These are phyloP conservation scores for Halcyon senegalensis DNA, from an alignment of 2,113 vertebrate genomes.

Conservation along the genomic window DNA sequence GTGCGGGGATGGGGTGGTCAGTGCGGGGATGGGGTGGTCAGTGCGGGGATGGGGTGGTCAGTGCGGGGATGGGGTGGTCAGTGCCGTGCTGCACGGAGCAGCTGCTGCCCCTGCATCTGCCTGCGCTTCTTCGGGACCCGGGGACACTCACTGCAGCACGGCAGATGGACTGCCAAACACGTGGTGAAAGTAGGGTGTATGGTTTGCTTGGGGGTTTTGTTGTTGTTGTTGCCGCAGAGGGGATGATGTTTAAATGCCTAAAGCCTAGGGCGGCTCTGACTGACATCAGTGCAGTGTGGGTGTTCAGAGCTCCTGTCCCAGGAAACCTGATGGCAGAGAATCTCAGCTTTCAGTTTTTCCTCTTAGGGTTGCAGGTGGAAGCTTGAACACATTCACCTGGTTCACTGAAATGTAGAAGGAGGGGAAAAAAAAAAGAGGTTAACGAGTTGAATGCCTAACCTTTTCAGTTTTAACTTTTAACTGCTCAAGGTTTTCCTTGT, in stretches of 20 bases:
- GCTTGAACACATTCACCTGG: neutral
- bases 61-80: too few species aligned
- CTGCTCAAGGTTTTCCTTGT: neutral
- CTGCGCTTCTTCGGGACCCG: neutral
- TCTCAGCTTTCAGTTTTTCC: conserved; percentile 5
- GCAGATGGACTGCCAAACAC: neutral
- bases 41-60: too few species aligned
- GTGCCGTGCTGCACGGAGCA: neutral
- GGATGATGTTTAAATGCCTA: conserved; percentile 13
- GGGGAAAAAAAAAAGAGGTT: neutral
- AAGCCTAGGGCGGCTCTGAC: neutral
- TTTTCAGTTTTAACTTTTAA: neutral
- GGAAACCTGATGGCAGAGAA: neutral
- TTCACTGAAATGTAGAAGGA: neutral
- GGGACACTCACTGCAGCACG: neutral
- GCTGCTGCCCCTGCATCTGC: neutral
- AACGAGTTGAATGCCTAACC: neutral
- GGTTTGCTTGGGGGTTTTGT: neutral
- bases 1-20: too few species aligned
- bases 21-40: too few species aligned
- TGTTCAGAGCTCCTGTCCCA: neutral
- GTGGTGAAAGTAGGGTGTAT: neutral
- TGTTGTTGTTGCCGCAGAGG: neutral
- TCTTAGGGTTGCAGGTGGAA: neutral
- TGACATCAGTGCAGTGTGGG: neutral